These are phyloP conservation scores for Ametastegia equiseti DNA, from an alignment of 2,888 invertebrate species.

Conservation along the genomic window DNA sequence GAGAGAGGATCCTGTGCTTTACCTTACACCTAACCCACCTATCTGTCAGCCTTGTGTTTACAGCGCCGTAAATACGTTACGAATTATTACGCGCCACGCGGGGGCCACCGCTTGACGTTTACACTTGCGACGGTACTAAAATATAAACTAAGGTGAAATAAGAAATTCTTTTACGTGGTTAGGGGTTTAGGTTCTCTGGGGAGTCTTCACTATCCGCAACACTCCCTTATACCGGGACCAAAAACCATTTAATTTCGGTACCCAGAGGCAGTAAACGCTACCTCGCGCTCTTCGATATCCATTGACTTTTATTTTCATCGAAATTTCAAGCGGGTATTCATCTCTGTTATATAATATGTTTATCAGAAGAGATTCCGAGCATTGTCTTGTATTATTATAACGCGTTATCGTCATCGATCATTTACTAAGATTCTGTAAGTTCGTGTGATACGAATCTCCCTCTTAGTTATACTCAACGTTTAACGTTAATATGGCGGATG, in stretches of 20 bases:
- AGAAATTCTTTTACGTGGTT: slow-evolving; percentile 1
- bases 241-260: slow-evolving; percentile 21
- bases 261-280: slow-evolving; percentile 29
- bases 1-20: not conserved
- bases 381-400: not conserved
- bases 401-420: not conserved
- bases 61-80: slow-evolving; percentile 31
- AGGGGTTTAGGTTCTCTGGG: slow-evolving; percentile 1
- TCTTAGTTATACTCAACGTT: too few species aligned
- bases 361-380: not conserved
- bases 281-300: not conserved
- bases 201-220: slow-evolving; percentile 10
- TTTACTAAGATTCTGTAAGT: not conserved
- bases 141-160: slow-evolving; percentile 22
- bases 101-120: slow-evolving; percentile 14
- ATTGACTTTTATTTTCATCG: not conserved
- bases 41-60: not conserved
- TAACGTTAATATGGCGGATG: not conserved
- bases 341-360: not conserved
- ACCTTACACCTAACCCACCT: not conserved
- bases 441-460: too few species aligned
- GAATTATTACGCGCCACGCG: slow-evolving; percentile 20
- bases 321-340: not conserved
- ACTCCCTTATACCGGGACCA: not conserved
- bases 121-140: slow-evolving; percentile 17